phyloP scores from a whole-genome alignment of 2,113 vertebrate species.

The Atlantisia rogersi region DNA sequence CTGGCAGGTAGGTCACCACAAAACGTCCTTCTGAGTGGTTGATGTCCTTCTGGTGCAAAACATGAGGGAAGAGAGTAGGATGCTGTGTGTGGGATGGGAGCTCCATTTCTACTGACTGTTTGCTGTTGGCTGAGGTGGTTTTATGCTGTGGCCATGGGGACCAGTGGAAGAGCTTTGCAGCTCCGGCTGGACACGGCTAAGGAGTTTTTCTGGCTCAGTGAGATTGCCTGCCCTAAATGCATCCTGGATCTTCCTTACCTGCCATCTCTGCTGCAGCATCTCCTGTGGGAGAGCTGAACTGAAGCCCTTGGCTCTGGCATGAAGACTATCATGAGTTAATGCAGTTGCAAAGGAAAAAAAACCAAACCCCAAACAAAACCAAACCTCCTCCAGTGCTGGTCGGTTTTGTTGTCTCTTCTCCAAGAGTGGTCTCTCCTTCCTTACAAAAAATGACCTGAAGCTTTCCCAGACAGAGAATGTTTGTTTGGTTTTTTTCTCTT shows the following conservation, averaged over 20 bases:
- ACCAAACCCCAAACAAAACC: background rate
- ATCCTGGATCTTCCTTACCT: background rate
- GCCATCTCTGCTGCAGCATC: accelerated
- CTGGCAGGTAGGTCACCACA: background rate
- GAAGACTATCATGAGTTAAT: background rate
- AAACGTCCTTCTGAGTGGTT: background rate
- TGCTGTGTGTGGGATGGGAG: background rate
- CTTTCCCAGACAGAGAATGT: accelerated
- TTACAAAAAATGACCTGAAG: background rate
- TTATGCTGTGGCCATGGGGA: background rate
- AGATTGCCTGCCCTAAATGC: background rate
- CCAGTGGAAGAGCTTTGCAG: background rate
- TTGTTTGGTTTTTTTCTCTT: background rate
- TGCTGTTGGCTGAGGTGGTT: background rate
- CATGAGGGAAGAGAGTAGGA: no score
- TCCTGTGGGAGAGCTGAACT: background rate
- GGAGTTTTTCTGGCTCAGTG: background rate
- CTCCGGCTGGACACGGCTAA: accelerated
- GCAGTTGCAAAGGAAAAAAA: background rate
- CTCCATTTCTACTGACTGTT: accelerated
- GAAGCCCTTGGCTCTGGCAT: background rate
- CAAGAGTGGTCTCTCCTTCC: background rate
- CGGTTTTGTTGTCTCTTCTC: background rate
- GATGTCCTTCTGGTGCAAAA: background rate
- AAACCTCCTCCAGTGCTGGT: background rate